Percentiles rank a stretch among this genome's conserved stretches.
Conservation (phyloP, 2,888 invertebrate genomes). For the Drosophila infuscata region DNA sequence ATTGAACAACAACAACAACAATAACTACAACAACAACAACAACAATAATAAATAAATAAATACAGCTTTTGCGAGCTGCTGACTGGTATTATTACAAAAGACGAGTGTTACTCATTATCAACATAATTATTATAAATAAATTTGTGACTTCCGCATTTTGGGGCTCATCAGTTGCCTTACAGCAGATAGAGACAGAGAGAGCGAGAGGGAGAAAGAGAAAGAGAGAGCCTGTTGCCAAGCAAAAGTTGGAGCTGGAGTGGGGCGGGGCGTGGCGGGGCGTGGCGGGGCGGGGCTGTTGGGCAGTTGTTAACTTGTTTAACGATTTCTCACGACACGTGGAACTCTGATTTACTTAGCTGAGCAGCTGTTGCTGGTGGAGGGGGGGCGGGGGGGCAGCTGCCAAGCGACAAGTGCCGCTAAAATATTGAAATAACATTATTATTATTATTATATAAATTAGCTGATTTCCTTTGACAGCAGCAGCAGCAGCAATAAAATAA, state of each 20-base stretch:
- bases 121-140: slow-evolving; percentile 43
- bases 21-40: not conserved
- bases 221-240: not conserved
- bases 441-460: not conserved
- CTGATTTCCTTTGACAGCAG: not conserved
- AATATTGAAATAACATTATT: not conserved
- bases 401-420: not conserved
- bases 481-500: not conserved
- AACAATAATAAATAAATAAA: not conserved
- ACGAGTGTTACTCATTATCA: slow-evolving; percentile 52
- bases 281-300: no score
- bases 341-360: slow-evolving; percentile 16
- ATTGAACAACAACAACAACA: not conserved
- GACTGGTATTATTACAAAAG: slow-evolving; percentile 21
- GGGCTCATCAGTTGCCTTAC: slow-evolving; percentile 10
- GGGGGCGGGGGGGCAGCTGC: not conserved
- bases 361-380: not conserved
- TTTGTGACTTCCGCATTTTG: slow-evolving; percentile 47
- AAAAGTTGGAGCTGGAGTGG: not conserved
- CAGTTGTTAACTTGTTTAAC: slow-evolving; percentile 15
- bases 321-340: slow-evolving; percentile 30
- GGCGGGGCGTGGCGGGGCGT: no score
- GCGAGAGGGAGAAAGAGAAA: not conserved
- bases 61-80: not conserved
- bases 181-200: not conserved